Conservation (phyloP, 1,140 invertebrate genomes). For the Melanaphis sacchari region DNA sequence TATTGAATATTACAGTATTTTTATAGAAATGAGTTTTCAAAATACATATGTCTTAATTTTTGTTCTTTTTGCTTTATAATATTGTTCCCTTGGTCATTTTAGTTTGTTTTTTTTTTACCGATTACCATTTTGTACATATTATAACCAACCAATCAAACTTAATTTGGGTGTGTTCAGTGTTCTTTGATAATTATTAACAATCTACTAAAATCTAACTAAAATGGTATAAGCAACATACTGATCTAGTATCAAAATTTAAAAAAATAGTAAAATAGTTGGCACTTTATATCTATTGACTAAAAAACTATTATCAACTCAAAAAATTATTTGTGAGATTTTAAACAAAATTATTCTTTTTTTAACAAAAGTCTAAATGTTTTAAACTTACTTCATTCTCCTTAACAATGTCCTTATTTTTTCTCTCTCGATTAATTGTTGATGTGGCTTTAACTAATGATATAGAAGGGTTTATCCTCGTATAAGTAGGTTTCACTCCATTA, state of each 20-base stretch:
- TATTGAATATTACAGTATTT: no score
- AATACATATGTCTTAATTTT: no score
- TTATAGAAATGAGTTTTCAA: no score
- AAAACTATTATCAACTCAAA: neutral
- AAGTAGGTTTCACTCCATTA: neutral
- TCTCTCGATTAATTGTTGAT: conserved; percentile 21
- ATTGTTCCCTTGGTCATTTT: no score
- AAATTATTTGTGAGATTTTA: neutral
- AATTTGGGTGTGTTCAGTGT: neutral
- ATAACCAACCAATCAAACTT: no score
- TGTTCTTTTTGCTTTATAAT: no score
- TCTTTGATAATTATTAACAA: neutral
- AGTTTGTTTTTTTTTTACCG: no score
- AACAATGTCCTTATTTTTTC: neutral
- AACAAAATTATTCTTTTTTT: neutral
- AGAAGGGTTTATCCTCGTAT: neutral
- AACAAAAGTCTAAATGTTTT: neutral
- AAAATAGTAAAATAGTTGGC: neutral
- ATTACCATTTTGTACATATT: no score
- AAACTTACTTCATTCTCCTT: conserved; percentile 34
- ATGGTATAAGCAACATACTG: no score
- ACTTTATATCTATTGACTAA: neutral
- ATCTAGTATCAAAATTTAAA: neutral
- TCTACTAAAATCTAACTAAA: neutral
- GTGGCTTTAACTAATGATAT: neutral